Base-by-base conservation (phyloP, 2,888 invertebrate genomes). In the Cyclophora albipunctata region DNA sequence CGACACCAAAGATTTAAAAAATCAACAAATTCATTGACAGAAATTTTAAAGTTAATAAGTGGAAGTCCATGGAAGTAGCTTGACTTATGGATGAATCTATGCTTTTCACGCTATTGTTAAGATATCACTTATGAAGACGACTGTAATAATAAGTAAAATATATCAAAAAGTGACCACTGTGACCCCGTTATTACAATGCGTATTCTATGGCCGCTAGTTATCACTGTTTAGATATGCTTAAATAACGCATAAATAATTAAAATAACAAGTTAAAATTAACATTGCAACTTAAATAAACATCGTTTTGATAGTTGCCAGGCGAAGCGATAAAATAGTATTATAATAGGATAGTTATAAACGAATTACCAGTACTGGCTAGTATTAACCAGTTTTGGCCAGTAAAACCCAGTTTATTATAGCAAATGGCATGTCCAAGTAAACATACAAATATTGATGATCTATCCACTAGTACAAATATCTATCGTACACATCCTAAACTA, bases 401-500 rank as follows among this genome's bases (percentile, higher is more conserved):
- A 20, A 20, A 20, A 20, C 1, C 20, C 4, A 37, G 5, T 37
- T 1, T 37, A 37, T 37, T 5, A 43, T 42, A 41, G 34, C 43
- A 53, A 46, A 51, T 59, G 64, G 60, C 74, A 75, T 71, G 67
- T 71, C 70, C 69, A 68, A 67, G 64, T 67, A 69, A 71, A 73
- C 72, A 74, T 78, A 78, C 70, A 73, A 66, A 67, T 76, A 79
- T 37, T 37, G 75, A 69, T 73, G 70, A 69, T 75, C 73, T 78
- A 80, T 73, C 42, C 4, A 34, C 43, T 43, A 43, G 5, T 64
- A 78, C 73, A 73, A 73, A 76, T 71, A 69, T 76, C 81, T 83
- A 84, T 82, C 58, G 72, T 84, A 85, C 84, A 85, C 76, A 72
- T 71, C 72, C 82, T 82, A 84, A 76, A 76, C 82, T 83, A 81